Evolutionary conservation across 2,113 vertebrate species (phyloP), one percentile per base, ranked within the genome.

Genomic region (Pristiophorus japonicus): DNA sequence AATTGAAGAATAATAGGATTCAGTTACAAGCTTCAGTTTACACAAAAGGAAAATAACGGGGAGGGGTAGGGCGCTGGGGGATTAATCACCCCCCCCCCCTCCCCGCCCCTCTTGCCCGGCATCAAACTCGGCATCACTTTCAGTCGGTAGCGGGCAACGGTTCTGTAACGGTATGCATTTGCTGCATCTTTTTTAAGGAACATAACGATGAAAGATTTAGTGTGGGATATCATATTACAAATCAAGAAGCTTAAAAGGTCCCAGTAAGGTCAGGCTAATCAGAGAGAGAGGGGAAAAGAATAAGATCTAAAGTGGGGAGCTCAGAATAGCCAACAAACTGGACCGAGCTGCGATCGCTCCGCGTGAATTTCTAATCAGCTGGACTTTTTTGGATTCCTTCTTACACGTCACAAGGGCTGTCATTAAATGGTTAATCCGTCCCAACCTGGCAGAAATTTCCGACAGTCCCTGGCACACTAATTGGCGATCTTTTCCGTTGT

Each of bases 1-100:
- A 95, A 95, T 6, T 24, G n/a, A 65, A 0, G 95, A 45, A 95
- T 47, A 95, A 65, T 78, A 16, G 90, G 96, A 63, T 97, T 96
- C 67, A 42, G 84, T 96, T 96, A 96, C 97, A 95, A 51, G 38
- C 20, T 30, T 8, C 4, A 30, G 34, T 0, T 63, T n/a, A 27
- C 5, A 42, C 5, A 7, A n/a, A 59, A n/a, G n/a, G 34, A 12
- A 7, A 42, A 16, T n/a, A 65, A 38, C 1, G 90, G 59, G 0
- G 59, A 42, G 62, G 34, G 16, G 42, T 3, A 5, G 75, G 42
- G 81, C 34, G 4, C 4, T 6, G 42, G 42, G 42, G 14, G 81
- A 85, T 45, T 24, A n/a, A 5, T 42, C 38, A 1, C 81, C n/a
- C 18, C 4, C 4, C 45, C 42, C 81, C 18, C 1, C 3, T 2